Conservation (phyloP, 2,797 vertebrate species). For the Calcarius lapponicus region DNA sequence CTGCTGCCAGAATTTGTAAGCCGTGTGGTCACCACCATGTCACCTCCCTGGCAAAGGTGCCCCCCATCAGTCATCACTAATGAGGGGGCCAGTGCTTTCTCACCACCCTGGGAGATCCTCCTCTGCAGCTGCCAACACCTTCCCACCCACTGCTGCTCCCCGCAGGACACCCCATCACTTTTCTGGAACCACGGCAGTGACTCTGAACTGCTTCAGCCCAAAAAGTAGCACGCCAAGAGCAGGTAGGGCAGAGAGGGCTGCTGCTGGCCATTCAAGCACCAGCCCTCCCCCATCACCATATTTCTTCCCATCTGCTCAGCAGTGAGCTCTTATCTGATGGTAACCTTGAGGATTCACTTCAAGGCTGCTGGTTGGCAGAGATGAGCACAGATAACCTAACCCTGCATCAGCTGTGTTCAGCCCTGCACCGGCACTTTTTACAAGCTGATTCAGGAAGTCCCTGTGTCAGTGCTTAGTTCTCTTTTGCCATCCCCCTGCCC, state of each 20-base stretch:
- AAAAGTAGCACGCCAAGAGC: not conserved
- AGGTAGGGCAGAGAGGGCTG: not conserved
- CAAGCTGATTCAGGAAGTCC: not conserved
- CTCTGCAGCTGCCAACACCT: not conserved
- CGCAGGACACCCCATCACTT: not conserved
- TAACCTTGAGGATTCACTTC: constrained; percentile 39
- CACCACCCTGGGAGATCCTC: not conserved
- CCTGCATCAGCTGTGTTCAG: not conserved
- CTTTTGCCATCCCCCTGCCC: not conserved
- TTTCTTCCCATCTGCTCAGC: constrained; percentile 60
- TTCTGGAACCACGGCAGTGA: rapidly evolving
- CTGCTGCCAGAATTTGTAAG: not conserved
- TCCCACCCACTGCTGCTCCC: not conserved
- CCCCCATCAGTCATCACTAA: not conserved
- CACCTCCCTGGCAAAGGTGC: not conserved
- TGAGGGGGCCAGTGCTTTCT: not conserved
- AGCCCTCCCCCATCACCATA: constrained; percentile 36
- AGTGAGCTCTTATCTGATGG: not conserved
- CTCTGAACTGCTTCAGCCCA: not conserved
- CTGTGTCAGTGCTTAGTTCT: not conserved
- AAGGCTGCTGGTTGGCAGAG: not conserved
- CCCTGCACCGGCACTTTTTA: not conserved
- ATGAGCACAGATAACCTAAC: not conserved
- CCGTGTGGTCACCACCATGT: not conserved
- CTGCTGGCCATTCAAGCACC: not conserved